Evolutionary conservation across 2,797 vertebrate genomes (phyloP).

Genomic region (Betta splendens): DNA sequence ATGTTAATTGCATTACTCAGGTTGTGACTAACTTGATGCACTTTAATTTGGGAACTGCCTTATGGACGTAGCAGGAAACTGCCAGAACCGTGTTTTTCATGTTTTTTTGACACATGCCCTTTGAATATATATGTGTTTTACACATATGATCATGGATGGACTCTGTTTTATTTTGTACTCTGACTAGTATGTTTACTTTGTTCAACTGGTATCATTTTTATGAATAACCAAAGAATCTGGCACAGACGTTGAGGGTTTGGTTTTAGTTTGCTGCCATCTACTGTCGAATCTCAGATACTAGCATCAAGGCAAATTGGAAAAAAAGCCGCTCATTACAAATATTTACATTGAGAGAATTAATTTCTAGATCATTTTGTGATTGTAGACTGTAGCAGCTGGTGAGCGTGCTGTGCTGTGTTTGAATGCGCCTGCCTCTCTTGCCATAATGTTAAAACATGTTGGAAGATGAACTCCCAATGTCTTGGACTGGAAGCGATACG

Average conservation of each 20-base stretch:
- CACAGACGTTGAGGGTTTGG: slow-evolving; percentile 32
- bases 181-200: slow-evolving; percentile 29
- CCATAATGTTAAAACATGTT: slow-evolving; percentile 29
- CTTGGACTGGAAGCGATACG: slow-evolving; percentile 37
- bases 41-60: slow-evolving; percentile 76
- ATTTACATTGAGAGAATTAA: no score
- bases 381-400: slow-evolving; percentile 45
- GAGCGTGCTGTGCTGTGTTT: slow-evolving; percentile 43
- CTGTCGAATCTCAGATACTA: slow-evolving; percentile 53
- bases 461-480: slow-evolving; percentile 45
- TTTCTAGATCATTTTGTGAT: no score
- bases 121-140: slow-evolving; percentile 20
- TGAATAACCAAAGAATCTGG: slow-evolving; percentile 26
- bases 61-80: slow-evolving; percentile 28
- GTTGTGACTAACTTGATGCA: slow-evolving; percentile 72
- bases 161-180: slow-evolving; percentile 1
- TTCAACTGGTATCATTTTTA: slow-evolving; percentile 16
- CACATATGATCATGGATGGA: slow-evolving; percentile 13
- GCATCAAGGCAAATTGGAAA: slow-evolving; percentile 11
- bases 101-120: slow-evolving; percentile 13
- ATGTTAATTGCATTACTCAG: slow-evolving; percentile 58
- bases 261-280: slow-evolving; percentile 73
- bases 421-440: slow-evolving; percentile 43
- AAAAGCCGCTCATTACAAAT: not conserved
- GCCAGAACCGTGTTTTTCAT: slow-evolving; percentile 23